Evolutionary conservation across 2,113 vertebrate genomes (phyloP).

Genomic region (Oxyruncus cristatus): DNA sequence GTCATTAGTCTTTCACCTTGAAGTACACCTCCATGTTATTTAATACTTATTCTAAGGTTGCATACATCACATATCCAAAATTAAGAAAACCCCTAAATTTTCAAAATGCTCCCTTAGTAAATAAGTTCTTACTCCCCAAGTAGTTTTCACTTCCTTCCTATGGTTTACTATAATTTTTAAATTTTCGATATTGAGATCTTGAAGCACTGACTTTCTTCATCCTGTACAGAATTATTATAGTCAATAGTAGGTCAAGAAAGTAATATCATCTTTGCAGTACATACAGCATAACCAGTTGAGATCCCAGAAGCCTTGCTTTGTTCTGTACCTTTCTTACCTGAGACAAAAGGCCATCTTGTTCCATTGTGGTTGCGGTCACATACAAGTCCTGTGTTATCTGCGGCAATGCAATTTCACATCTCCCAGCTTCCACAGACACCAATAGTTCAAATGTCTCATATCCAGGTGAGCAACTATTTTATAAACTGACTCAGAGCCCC

Average conservation of each 20-base stretch:
- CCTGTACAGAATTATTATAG: neutral
- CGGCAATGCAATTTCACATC: neutral
- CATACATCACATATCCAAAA: neutral
- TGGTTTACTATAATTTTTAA: neutral
- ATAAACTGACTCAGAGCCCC: constrained; percentile 70
- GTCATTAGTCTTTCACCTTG: neutral
- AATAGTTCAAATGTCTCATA: neutral
- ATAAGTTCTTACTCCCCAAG: neutral
- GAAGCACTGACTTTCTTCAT: neutral
- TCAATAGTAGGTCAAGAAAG: neutral
- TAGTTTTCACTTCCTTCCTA: neutral
- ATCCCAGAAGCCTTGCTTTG: neutral
- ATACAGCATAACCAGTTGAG: neutral
- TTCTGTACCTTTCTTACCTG: constrained; percentile 48
- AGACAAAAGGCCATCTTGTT: neutral
- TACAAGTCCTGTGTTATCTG: neutral
- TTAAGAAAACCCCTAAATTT: neutral
- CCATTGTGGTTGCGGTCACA: neutral
- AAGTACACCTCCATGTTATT: neutral
- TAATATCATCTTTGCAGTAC: neutral
- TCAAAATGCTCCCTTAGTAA: neutral
- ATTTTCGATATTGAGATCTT: neutral
- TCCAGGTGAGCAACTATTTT: constrained; percentile 22
- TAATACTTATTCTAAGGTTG: neutral
- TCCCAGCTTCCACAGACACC: neutral